Conservation (phyloP, 2,113 vertebrate genomes). For the Mormyrus iriodes region DNA sequence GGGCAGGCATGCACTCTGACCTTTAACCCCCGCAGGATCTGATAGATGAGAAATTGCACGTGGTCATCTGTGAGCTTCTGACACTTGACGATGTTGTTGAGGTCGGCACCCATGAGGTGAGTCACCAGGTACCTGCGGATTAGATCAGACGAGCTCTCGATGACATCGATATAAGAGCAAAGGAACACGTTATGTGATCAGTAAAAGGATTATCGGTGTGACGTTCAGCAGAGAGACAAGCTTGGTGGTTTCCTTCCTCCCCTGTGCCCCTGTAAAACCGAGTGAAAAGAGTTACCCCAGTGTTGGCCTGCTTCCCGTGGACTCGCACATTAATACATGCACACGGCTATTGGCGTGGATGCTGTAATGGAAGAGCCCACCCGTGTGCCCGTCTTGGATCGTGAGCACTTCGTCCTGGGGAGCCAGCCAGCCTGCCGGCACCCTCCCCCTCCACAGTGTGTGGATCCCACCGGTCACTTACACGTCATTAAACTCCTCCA, state of each 20-base stretch:
- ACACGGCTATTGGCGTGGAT: neutral
- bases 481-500: slow-evolving; percentile 96
- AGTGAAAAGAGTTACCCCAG: neutral
- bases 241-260: neutral
- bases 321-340: neutral
- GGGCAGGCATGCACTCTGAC: slow-evolving; percentile 47
- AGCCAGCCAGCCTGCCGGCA: neutral
- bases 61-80: slow-evolving; percentile 98
- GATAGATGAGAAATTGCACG: slow-evolving; percentile 98
- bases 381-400: neutral
- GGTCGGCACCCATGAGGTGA: slow-evolving; percentile 95
- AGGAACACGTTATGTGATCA: neutral
- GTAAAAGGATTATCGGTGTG: neutral
- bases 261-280: neutral
- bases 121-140: slow-evolving; percentile 88
- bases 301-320: neutral
- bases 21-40: slow-evolving; percentile 94
- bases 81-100: slow-evolving; percentile 99
- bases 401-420: neutral
- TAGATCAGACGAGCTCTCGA: neutral
- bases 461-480: slow-evolving; percentile 53
- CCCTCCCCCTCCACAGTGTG: neutral
- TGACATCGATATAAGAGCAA: neutral
- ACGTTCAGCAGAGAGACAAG: neutral
- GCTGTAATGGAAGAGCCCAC: neutral